Evolutionary conservation across 2,888 invertebrate genomes (phyloP), one percentile per base, ranked within the genome.

Genomic region (Macrostomum cliftonense): DNA sequence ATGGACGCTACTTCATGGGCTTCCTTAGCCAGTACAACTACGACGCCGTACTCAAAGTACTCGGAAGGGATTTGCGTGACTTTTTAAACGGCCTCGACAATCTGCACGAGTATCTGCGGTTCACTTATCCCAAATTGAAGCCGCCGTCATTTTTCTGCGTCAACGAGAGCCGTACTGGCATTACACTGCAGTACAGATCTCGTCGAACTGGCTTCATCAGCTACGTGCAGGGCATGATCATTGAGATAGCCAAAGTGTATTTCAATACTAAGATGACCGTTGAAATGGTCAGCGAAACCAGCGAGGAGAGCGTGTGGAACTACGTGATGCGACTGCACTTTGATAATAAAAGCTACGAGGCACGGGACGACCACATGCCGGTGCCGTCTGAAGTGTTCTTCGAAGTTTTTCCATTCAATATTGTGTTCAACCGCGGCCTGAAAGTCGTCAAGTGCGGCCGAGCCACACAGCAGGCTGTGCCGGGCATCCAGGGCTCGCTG

Each of bases 141-240:
- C 91, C 93, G 0, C 95, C 95, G 0, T 88, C 88, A 48, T 95
- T 95, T 68, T 91, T 89, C 59, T 89, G 89, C 63, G 91, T 91
- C 68, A 86, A 88, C 64, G 93, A 95, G 69, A 84, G 82, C 49
- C 53, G 55, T 37, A 82, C 83, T 62, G 93, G 93, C 0, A 73
- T 95, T 53, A 87, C 87, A 0, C 74, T 95, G 51, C 93, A 93
- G 71, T 67, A 68, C 51, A 61, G 71, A 47, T 88, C 87, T 58
- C 88, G 87, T 68, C 75, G 93, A 54, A 77, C 84, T 54, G 93
- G 93, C 0, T 93, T 88, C 67, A 82, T 91, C 5, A 86, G 86
- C 70, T 95, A 95, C 65, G 88, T 91, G 7, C 89, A 89, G 81
- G 93, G 91, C 2, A 89, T 89, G 71, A 88, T 91, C 56, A 76